Percentiles rank a stretch among this genome's conserved stretches.
These are phyloP conservation scores for Drosophila repleta DNA, from an alignment of 1,140 invertebrate genomes.

Conservation along the genomic window DNA sequence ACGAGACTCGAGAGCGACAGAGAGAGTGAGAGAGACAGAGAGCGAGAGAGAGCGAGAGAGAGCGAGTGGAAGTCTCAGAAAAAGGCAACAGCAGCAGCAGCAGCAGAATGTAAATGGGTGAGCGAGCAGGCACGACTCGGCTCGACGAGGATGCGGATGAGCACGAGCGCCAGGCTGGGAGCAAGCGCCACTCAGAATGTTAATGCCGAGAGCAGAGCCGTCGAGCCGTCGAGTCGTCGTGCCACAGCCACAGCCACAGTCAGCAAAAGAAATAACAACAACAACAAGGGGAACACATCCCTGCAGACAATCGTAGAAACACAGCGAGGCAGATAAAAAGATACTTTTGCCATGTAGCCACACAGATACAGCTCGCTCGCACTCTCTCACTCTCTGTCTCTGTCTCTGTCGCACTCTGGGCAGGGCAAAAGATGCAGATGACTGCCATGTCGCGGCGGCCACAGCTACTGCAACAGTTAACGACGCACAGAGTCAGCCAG, in stretches of 20 bases:
- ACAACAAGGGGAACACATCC: slow-evolving; percentile 30
- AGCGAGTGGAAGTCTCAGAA: slow-evolving; percentile 17
- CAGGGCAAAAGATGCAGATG: slow-evolving; percentile 13
- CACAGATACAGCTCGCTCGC: slow-evolving; percentile 22
- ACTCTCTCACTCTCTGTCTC: no score
- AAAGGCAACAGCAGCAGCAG: slow-evolving; percentile 13
- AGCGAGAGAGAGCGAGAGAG: slow-evolving; percentile 37
- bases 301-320: slow-evolving; percentile 69
- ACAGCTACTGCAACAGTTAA: slow-evolving; percentile 49
- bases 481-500: slow-evolving; percentile 38
- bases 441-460: slow-evolving; percentile 34
- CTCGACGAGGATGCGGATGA: slow-evolving; percentile 19
- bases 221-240: slow-evolving; percentile 66
- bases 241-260: slow-evolving; percentile 28
- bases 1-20: slow-evolving; percentile 58
- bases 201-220: slow-evolving; percentile 41
- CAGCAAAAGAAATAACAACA: slow-evolving; percentile 4
- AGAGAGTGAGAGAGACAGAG: slow-evolving; percentile 24
- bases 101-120: slow-evolving; percentile 27
- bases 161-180: slow-evolving; percentile 18
- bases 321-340: slow-evolving; percentile 72
- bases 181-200: slow-evolving; percentile 39
- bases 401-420: neutral
- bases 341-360: slow-evolving; percentile 74
- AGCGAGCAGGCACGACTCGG: slow-evolving; percentile 56